Percentiles rank a stretch among this genome's conserved stretches.
These are phyloP conservation scores for Apamea monoglypha DNA, from an alignment of 2,888 invertebrate genomes.

Conservation along the genomic window DNA sequence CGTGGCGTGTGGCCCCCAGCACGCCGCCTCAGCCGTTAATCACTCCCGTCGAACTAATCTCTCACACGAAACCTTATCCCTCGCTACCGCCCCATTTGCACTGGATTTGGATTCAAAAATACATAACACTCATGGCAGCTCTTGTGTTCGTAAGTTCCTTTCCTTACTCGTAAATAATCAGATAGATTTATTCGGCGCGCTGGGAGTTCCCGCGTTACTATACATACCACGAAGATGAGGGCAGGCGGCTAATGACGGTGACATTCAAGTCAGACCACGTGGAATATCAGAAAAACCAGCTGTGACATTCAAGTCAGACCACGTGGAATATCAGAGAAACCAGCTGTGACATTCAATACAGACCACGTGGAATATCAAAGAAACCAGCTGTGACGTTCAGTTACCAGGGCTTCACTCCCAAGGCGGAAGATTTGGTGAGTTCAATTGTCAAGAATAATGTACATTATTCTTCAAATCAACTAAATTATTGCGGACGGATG, in stretches of 20 bases:
- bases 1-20: neutral
- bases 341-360: too few relatives aligned
- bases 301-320: constrained; percentile 22
- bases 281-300: neutral
- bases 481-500: constrained; percentile 14
- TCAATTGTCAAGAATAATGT: constrained; percentile 20
- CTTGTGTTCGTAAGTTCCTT: neutral
- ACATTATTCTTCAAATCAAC: constrained; percentile 13
- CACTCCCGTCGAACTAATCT: constrained; percentile 44
- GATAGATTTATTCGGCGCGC: constrained; percentile 13
- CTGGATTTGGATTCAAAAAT: constrained; percentile 12
- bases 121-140: neutral
- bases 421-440: neutral
- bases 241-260: constrained; percentile 3
- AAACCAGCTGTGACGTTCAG: constrained; percentile 23
- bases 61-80: constrained; percentile 16
- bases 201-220: neutral
- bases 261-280: neutral
- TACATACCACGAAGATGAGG: neutral
- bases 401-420: neutral
- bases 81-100: constrained; percentile 1
- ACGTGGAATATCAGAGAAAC: too few relatives aligned
- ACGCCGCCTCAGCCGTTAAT: constrained; percentile 31
- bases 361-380: too few relatives aligned
- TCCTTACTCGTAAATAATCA: constrained; percentile 7